Base-by-base conservation (phyloP, 2,113 vertebrate species). In the Colistium nudipinnis region DNA sequence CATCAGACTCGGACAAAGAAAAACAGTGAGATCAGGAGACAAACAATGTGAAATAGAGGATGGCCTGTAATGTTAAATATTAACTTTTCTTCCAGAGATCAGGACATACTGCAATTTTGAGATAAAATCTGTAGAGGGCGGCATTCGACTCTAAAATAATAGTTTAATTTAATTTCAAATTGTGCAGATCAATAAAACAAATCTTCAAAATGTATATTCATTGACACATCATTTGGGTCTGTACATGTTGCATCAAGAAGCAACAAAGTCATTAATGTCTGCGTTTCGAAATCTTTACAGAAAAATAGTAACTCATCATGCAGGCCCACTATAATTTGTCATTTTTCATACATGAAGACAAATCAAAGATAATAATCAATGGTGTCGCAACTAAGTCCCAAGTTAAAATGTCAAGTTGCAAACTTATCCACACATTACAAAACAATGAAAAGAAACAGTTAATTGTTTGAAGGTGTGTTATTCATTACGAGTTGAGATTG, bases 61-160 rank as follows among this genome's bases (percentile, higher is more conserved):
- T 64, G 67, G 44, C 3, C 44, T 45, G 22, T 59, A 38, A 8
- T 44, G 85, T 84, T 78, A 84, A 77, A 76, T 38, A 85, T 91
- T 89, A 84, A 86, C 85, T 59, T 78, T 74, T 27, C 62, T 44
- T 57, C 39, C 56, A 82, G 31, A 61, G 3, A 53, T 61, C 25
- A 70, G 45, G 52, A 13, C 52, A 62, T 17, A 17, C 64, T 76
- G 63, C 35, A 44, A 35, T 20, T 17, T 41, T 61, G 52, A 2
- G 16, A 11, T 39, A 36, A n/a, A n/a, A 44, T 45, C 16, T 74
- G 14, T 36, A 28, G 72, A 55, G 36, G 53, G 60, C 35, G 7
- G 60, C 43, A 57, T 43, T 35, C 16, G 27, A 60, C 19, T 57
- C 13, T 13, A 0, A 31, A 38, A 33, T 12, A 19, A 13, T 43